phyloP scores from a whole-genome alignment of 2,113 vertebrate species.

The Lasiurus borealis region DNA sequence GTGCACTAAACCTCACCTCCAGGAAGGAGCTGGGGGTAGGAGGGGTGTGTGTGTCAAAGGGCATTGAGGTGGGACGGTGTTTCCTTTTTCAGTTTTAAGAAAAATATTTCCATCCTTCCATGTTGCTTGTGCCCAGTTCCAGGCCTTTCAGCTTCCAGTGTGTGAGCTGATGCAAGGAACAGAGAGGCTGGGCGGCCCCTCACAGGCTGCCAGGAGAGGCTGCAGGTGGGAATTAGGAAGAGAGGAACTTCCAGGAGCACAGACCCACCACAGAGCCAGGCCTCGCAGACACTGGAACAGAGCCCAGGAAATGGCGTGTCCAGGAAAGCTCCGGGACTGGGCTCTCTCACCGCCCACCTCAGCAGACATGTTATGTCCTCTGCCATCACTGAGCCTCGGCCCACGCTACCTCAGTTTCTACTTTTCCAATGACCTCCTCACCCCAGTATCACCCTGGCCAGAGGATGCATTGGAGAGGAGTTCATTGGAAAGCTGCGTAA shows the following conservation, averaged over 20 bases:
- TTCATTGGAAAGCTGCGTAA: background rate
- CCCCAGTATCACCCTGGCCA: background rate
- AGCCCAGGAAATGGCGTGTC: background rate
- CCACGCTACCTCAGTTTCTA: accelerated
- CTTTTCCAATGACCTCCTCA: background rate
- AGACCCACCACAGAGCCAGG: background rate
- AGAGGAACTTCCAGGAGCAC: background rate
- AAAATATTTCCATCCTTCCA: background rate
- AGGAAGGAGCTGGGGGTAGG: background rate
- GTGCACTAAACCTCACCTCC: background rate
- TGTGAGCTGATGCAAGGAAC: background rate
- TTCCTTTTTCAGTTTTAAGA: constrained; percentile 26
- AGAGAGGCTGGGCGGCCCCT: background rate
- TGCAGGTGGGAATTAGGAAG: background rate
- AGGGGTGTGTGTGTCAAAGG: background rate
- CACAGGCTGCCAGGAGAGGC: background rate
- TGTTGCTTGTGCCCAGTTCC: background rate
- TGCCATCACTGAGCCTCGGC: background rate
- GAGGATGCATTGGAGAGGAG: background rate
- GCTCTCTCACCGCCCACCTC: background rate
- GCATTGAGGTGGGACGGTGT: background rate
- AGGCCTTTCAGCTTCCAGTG: background rate
- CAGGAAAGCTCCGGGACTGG: background rate
- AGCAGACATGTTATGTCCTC: background rate
- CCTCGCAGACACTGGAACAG: background rate